Conservation (phyloP, 2,797 vertebrate genomes). For the Gymnocypris eckloni region DNA sequence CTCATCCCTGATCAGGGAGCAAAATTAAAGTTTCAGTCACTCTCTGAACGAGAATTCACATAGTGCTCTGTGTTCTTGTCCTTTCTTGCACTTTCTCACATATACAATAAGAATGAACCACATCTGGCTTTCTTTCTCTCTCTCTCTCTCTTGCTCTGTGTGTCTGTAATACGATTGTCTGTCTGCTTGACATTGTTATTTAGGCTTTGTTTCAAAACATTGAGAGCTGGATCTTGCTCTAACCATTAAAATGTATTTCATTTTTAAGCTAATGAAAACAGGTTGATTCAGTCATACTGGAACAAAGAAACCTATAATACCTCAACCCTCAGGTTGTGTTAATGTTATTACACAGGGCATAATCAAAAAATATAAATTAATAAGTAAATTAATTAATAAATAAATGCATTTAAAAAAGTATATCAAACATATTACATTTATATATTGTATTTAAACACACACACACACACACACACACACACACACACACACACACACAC, state of each 20-base stretch:
- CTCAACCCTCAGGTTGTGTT: background rate
- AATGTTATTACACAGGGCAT: background rate
- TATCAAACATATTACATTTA: no score
- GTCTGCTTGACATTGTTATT: background rate
- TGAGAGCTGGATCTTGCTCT: background rate
- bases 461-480: no score
- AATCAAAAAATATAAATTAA: no score
- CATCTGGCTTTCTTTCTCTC: background rate
- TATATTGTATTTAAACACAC: no score
- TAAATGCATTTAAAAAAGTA: no score
- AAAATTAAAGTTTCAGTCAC: conserved; percentile 35
- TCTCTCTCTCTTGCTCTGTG: background rate
- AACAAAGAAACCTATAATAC: background rate
- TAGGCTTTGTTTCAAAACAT: background rate
- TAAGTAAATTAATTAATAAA: no score
- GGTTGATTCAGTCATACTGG: background rate
- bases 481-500: no score
- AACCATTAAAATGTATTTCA: background rate
- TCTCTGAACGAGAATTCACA: background rate
- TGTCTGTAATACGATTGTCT: background rate
- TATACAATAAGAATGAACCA: conserved; percentile 3
- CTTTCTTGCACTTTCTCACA: conserved; percentile 1
- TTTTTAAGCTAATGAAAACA: background rate
- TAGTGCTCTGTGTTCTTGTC: conserved; percentile 15
- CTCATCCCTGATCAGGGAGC: conserved; percentile 39